Base-by-base conservation (phyloP, 2,888 invertebrate species). In the Stegophylla sp. region DNA sequence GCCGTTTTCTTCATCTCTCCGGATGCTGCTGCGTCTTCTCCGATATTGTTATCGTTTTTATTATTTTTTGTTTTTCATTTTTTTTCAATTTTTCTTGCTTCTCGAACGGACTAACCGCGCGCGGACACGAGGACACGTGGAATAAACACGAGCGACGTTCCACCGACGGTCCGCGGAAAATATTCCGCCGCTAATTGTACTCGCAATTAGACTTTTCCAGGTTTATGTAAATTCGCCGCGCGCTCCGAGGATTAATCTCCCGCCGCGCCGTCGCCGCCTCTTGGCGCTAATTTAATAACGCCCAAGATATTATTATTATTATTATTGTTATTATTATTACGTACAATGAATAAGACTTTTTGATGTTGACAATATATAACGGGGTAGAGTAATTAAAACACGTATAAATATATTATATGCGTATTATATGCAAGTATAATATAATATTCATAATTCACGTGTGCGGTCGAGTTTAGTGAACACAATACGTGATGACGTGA, bases 381-480 rank as follows among this genome's bases (percentile, higher is more conserved):
- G 20, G 61, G n/a, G 17, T 3, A 9, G 26, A n/a, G 45, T 67
- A 67, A 67, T 67, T 67, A 67, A 45, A 66, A 10, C 64, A 43
- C 45, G 66, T 43, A n/a, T 20, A 34, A 5, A 34, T 34, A 34
- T 34, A 34, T 34, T 5, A n/a, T n/a, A n/a, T n/a, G n/a, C n/a
- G n/a, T n/a, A n/a, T n/a, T n/a, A n/a, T n/a, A n/a, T n/a, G n/a
- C n/a, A n/a, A n/a, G n/a, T n/a, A n/a, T n/a, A n/a, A n/a, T n/a
- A n/a, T n/a, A n/a, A n/a, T n/a, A 45, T 45, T 66, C 43, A 43
- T 66, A 43, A 43, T 43, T 64, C 43, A 13, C 64, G 23, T 23
- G 23, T 23, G 43, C 5, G 20, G 43, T 43, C 20, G 20, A 23
- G 10, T 64, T 43, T 13, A 43, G 43, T 43, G 34, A 13, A 64